Conservation (phyloP, 2,797 vertebrate species). For the Crax fasciolata region DNA sequence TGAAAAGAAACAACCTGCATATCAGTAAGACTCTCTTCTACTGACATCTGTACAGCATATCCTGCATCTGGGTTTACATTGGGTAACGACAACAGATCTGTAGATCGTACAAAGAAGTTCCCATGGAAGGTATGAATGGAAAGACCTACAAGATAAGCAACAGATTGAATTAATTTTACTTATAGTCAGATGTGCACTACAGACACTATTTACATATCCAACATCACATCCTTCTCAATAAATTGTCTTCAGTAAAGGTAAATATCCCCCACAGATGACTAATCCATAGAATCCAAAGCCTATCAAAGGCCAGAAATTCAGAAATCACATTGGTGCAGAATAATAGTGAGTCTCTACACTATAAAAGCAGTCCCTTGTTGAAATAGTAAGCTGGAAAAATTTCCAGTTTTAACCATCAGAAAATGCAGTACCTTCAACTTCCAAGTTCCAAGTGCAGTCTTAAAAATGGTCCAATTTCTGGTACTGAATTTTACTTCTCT, state of each 20-base stretch:
- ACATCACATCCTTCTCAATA: not conserved
- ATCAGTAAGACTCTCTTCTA: conserved; percentile 95
- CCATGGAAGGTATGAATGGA: conserved; percentile 99
- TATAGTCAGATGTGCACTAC: not conserved
- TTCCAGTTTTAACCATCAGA: not conserved
- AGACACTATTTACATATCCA: not conserved
- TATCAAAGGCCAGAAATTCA: not conserved
- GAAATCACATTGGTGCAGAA: not conserved
- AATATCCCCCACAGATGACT: not conserved
- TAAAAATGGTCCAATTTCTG: not conserved
- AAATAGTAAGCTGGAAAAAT: not conserved
- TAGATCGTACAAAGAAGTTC: conserved; percentile 98
- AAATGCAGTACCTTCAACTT: not conserved
- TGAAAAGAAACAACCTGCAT: conserved; percentile 96
- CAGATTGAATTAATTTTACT: not conserved
- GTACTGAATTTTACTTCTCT: not conserved
- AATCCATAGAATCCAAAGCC: not conserved
- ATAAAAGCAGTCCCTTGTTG: not conserved
- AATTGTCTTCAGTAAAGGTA: not conserved
- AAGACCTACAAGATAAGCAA: conserved; percentile 84
- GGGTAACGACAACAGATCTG: conserved; percentile 94
- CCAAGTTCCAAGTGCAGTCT: not conserved
- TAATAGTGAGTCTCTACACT: not conserved
- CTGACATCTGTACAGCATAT: conserved; percentile 97
- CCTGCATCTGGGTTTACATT: conserved; percentile 97